Evolutionary conservation across 2,888 invertebrate species (phyloP).

Genomic region (Odontomyia ornata): DNA sequence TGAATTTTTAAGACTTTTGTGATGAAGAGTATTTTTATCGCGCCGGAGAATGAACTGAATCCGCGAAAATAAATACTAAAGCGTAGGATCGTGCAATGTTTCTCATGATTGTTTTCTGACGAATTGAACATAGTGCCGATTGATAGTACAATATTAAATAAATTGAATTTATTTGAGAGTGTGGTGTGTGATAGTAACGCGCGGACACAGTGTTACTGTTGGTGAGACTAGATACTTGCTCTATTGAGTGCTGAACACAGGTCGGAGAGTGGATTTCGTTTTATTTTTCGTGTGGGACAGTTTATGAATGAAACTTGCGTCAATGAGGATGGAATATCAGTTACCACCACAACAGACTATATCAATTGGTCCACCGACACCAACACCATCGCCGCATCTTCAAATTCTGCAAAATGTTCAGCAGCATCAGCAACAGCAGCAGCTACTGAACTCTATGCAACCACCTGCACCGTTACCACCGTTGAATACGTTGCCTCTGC

Average conservation of each 20-base stretch:
- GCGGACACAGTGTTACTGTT: conserved; percentile 19
- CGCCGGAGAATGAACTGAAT: conserved; percentile 14
- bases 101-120: conserved; percentile 4
- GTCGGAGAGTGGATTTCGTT: background rate
- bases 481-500: conserved; percentile 60
- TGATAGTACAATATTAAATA: background rate
- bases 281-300: background rate
- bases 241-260: background rate
- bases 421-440: conserved; percentile 57
- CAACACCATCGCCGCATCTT: conserved; percentile 56
- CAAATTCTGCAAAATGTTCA: conserved; percentile 51
- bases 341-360: conserved; percentile 62
- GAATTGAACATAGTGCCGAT: conserved; percentile 7
- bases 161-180: background rate
- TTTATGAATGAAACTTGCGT: conserved; percentile 54
- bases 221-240: background rate
- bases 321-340: conserved; percentile 64
- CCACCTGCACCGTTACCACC: conserved; percentile 59
- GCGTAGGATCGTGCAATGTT: conserved; percentile 2
- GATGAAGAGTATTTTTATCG: conserved; percentile 38
- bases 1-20: conserved; percentile 14
- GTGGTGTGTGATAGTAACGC: conserved; percentile 19
- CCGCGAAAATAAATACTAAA: conserved; percentile 7
- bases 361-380: conserved; percentile 56
- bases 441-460: conserved; percentile 59